Evolutionary conservation across 2,797 vertebrate species (phyloP).

Genomic region (Chelon auratus): DNA sequence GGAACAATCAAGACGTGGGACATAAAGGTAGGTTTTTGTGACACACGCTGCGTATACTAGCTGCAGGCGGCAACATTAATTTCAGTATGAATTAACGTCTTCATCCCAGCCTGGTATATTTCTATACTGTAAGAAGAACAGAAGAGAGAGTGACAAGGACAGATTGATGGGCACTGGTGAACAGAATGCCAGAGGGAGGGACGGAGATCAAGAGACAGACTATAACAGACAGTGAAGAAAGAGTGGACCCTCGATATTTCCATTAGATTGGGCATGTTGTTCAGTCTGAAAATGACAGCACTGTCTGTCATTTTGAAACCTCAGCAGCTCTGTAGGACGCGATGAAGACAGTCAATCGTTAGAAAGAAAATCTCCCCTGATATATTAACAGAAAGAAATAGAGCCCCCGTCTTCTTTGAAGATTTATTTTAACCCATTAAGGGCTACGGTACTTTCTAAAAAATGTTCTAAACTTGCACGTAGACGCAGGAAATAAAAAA

Average conservation of each 20-base stretch:
- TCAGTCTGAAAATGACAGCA: conserved; percentile 44
- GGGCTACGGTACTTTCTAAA: neutral
- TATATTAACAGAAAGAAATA: conserved; percentile 27
- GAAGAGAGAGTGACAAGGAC: conserved; percentile 10
- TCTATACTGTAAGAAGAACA: neutral
- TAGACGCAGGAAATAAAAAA: no score
- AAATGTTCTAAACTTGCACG: no score
- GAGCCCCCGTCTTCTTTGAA: neutral
- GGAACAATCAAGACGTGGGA: conserved; percentile 83
- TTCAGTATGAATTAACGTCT: neutral
- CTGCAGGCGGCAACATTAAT: no score
- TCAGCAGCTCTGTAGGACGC: conserved; percentile 19
- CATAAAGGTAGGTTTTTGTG: conserved; percentile 69
- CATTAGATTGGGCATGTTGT: conserved; percentile 43
- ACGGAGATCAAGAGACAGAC: conserved; percentile 41
- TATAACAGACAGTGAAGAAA: conserved; percentile 36
- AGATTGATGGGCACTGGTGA: conserved; percentile 18
- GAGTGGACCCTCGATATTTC: conserved; percentile 33
- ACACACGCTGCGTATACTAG: neutral
- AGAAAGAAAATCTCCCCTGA: conserved; percentile 33
- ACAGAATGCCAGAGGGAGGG: conserved; percentile 22
- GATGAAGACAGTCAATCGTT: conserved; percentile 37
- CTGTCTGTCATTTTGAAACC: conserved; percentile 41
- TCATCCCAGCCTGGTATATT: neutral
- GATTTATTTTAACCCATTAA: conserved; percentile 24